phyloP scores from a whole-genome alignment of 1,140 invertebrate genomes.

The Diabrotica virgifera region DNA sequence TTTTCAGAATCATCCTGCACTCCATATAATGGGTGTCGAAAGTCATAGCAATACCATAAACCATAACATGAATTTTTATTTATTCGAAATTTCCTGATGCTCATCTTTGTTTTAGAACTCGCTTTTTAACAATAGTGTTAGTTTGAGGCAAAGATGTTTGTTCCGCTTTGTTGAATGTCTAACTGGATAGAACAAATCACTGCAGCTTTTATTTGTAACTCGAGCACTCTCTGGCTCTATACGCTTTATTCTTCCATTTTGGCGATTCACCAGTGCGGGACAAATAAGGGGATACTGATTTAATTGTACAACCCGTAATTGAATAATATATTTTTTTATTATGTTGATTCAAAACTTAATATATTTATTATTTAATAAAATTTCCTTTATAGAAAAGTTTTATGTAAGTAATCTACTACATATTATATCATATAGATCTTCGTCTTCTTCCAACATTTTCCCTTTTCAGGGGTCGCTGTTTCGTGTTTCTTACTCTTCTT shows the following conservation, averaged over 20 bases:
- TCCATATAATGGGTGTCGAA: neutral
- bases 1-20: neutral
- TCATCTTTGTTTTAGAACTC: slow-evolving; percentile 1
- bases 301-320: too few relatives aligned
- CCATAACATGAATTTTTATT: neutral
- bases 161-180: neutral
- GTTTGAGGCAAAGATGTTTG: neutral
- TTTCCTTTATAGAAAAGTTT: too few relatives aligned
- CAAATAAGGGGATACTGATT: too few relatives aligned
- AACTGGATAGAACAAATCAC: neutral
- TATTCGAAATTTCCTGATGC: neutral
- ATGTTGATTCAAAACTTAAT: too few relatives aligned
- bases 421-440: too few relatives aligned
- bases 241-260: neutral
- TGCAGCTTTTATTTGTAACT: neutral
- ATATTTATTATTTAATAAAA: too few relatives aligned
- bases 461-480: too few relatives aligned
- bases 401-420: too few relatives aligned
- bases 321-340: too few relatives aligned
- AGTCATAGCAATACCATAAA: neutral
- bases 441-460: too few relatives aligned
- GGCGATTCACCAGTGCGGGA: neutral
- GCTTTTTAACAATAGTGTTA: neutral
- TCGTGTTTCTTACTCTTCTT: too few relatives aligned
- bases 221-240: neutral